Base-by-base conservation (phyloP, 2,888 invertebrate genomes). In the Tenodera sinensis region DNA sequence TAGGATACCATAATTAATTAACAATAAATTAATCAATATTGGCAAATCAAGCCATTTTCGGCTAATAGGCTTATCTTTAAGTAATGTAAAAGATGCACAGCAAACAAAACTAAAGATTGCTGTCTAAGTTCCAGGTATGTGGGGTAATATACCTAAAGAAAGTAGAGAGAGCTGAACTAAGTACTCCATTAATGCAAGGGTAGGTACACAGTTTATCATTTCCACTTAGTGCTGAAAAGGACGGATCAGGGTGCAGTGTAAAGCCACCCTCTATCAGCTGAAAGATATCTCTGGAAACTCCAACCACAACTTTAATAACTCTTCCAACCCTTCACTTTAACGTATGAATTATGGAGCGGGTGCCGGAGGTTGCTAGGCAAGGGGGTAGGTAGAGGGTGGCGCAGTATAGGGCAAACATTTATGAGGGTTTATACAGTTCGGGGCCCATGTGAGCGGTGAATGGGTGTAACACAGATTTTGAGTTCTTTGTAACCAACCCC, bases 271-370 rank as follows among this genome's bases (percentile, higher is more conserved):
- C 25, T 71, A 71, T 25, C 54, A 71, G 25, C 54, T 20, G 25
- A 71, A 20, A 71, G 54, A 71, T 71, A 71, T 71, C 15, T 71
- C 54, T 71, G 15, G 20, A 71, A 89, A 83, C 83, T 89, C 81
- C 14, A 42, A 87, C 89, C 89, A 84, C 89, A 87, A 87, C 87
- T 87, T 71, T 86, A 89, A 89, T 89, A 87, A 83, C 83, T 89
- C 87, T 89, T 87, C 81, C 87, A 89, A 34, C 86, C 85, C 87
- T 87, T 89, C 89, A 89, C 87, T 87, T 89, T 87, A 89, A 87
- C 82, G 83, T 83, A 82, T 89, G 89, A 89, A 87, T 89, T 89
- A 89, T 89, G 87, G 83, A 84, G 83, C 71, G 83, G 20, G 84
- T 83, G 84, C 87, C 87, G 86, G 89, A 47, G 87, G 81, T 86